Conservation (phyloP, 2,113 vertebrate species). For the Phalacrocorax carbo region DNA sequence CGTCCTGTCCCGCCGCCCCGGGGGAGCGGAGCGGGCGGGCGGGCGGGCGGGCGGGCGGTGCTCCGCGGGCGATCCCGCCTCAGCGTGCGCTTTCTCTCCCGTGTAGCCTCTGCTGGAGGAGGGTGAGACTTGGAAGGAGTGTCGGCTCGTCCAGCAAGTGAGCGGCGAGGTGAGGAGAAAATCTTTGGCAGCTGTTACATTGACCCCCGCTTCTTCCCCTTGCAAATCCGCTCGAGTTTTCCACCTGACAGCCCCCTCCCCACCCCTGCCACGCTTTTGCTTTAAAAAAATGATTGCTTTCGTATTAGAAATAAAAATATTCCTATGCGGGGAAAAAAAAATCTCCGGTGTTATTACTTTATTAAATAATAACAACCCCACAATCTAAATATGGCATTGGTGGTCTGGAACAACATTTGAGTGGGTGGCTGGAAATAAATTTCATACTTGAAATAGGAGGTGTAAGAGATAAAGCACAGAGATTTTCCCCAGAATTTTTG, state of each 20-base stretch:
- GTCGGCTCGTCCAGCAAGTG: slow-evolving; percentile 83
- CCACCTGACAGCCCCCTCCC: neutral
- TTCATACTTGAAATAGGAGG: neutral
- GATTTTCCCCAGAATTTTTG: neutral
- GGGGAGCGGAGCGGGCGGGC: no score
- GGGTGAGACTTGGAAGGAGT: slow-evolving; percentile 76
- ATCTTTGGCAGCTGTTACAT: neutral
- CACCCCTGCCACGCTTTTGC: neutral
- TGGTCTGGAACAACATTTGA: neutral
- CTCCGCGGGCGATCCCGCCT: neutral
- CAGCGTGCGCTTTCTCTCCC: slow-evolving; percentile 15
- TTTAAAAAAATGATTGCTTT: neutral
- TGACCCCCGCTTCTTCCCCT: neutral
- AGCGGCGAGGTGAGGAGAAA: slow-evolving; percentile 83
- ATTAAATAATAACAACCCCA: neutral
- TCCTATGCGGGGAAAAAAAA: fast-evolving
- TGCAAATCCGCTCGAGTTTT: neutral
- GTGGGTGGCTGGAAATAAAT: neutral
- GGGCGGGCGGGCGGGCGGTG: no score
- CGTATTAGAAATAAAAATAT: neutral
- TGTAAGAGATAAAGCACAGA: neutral
- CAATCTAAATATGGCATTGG: neutral
- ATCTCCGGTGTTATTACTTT: neutral
- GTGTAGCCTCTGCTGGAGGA: slow-evolving; percentile 85
- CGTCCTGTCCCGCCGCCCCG: neutral